Percentiles rank a stretch among this genome's conserved stretches.
Evolutionary conservation across 2,888 invertebrate genomes (phyloP).

Genomic region (Mongoloraphidia duomilia): DNA sequence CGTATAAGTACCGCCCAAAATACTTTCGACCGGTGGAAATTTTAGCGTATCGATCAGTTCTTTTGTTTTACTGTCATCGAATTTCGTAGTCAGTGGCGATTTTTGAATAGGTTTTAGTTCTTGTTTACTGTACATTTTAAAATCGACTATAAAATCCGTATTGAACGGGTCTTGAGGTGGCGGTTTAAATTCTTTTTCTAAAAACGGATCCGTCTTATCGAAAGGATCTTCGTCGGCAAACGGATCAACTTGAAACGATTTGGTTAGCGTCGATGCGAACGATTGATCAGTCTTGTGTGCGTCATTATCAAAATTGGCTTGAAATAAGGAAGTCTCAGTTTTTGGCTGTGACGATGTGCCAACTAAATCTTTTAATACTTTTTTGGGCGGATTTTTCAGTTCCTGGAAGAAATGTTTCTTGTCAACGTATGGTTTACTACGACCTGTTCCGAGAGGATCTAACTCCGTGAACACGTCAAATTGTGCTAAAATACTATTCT

Average conservation of each 20-base stretch:
- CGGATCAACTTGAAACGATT: conserved; percentile 40
- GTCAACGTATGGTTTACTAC: conserved; percentile 85
- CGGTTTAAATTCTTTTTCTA: conserved; percentile 35
- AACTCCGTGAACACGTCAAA: conserved; percentile 86
- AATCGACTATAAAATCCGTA: conserved; percentile 28
- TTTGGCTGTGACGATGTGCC: conserved; percentile 22
- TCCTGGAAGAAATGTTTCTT: conserved; percentile 94
- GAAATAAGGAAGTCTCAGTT: conserved; percentile 21
- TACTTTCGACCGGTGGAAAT: conserved; percentile 12
- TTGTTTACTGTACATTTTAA: conserved; percentile 20
- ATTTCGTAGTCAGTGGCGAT: conserved; percentile 20
- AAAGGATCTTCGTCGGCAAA: conserved; percentile 60
- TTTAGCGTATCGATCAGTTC: conserved; percentile 20
- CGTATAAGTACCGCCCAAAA: neutral
- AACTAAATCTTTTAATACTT: conserved; percentile 76
- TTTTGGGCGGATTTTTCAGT: conserved; percentile 87
- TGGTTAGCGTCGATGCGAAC: conserved; percentile 14
- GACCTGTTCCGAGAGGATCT: conserved; percentile 84
- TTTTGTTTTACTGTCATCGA: conserved; percentile 17
- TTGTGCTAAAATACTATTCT: conserved; percentile 26
- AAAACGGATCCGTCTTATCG: conserved; percentile 52
- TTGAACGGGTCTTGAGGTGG: conserved; percentile 46
- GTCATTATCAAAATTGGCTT: conserved; percentile 19
- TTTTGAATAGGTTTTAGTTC: conserved; percentile 15
- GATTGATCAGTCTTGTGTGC: conserved; percentile 20